Evolutionary conservation across 1,140 invertebrate genomes (phyloP), one percentile per base, ranked within the genome.

Genomic region (Conus ventricosus): DNA sequence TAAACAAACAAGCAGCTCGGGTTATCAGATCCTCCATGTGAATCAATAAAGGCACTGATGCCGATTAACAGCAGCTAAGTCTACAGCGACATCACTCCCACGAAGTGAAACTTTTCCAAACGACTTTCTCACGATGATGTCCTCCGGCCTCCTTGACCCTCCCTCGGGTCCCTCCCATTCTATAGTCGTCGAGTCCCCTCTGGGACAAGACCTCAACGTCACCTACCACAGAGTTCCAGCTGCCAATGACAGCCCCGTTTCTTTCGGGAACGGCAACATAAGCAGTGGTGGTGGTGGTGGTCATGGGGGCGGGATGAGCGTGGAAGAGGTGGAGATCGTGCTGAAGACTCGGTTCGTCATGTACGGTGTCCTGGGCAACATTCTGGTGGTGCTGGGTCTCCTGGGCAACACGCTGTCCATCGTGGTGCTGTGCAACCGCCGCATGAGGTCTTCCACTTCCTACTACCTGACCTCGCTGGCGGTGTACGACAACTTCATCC

Each of bases 341-440:
- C 84, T 87, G 13, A 88, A 89, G n/a, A 93, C 93, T 53, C 91
- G 94, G 57, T 94, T 92, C 39, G 91, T 92, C 82, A 83, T 92
- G 13, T 93, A 91, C 91, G 94, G 94, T 15, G 85, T 97, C 39
- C 94, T 97, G 60, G 96, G 97, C 60, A 97, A 97, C 76, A 95
- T 97, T 55, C 96, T 97, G 84, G 95, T 97, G 87, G 95, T 96
- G 89, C 95, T 94, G 57, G 94, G 94, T 60, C 90, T 95, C 13
- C 88, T 95, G 17, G 94, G 93, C 3, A 95, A 95, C 86, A 91
- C 92, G 10, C 84, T 95, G 53, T 94, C 94, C n/a, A 93, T 95
- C 13, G 88, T 93, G 57, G 94, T 95, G 4, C 91, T 95, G 15
- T 90, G 92, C 71, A 93, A 94, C 60, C 92, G 91, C 11, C 91